Conservation (phyloP, 2,888 invertebrate genomes). For the Epistrophe eligans region DNA sequence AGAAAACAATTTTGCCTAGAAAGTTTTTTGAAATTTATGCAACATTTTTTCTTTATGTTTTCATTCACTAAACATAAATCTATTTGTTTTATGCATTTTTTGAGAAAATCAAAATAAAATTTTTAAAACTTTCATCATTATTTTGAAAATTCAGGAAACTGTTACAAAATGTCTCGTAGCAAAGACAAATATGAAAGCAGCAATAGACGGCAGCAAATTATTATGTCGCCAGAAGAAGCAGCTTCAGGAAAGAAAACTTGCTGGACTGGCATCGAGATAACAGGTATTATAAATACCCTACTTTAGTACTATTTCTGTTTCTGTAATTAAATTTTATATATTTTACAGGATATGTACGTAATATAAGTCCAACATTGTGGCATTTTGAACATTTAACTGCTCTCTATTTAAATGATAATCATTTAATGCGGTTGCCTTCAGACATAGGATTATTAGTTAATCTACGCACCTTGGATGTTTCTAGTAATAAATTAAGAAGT, state of each 20-base stretch:
- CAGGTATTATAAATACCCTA: conserved; percentile 84
- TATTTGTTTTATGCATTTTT: conserved; percentile 10
- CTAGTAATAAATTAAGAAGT: conserved; percentile 96
- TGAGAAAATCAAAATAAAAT: neutral
- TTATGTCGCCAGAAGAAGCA: conserved; percentile 96
- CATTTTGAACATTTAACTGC: conserved; percentile 96
- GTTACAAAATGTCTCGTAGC: conserved; percentile 88
- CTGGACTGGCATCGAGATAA: conserved; percentile 96
- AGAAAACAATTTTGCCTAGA: conserved; percentile 16
- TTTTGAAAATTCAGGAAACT: conserved; percentile 80
- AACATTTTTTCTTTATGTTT: conserved; percentile 79
- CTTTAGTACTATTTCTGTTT: neutral
- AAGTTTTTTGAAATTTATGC: conserved; percentile 68
- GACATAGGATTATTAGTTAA: conserved; percentile 94
- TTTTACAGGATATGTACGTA: conserved; percentile 94
- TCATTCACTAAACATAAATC: conserved; percentile 18
- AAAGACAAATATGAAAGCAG: conserved; percentile 96
- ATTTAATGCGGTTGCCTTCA: conserved; percentile 94
- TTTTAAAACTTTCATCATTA: conserved; percentile 10
- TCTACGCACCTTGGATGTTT: conserved; percentile 95
- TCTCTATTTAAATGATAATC: conserved; percentile 98
- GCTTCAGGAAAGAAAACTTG: conserved; percentile 96
- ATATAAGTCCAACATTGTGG: conserved; percentile 96
- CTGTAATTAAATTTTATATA: conserved; percentile 1
- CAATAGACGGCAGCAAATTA: conserved; percentile 92